These are phyloP conservation scores for Rousettus leschenaultii DNA, from an alignment of 2,113 vertebrate species.

Conservation along the genomic window DNA sequence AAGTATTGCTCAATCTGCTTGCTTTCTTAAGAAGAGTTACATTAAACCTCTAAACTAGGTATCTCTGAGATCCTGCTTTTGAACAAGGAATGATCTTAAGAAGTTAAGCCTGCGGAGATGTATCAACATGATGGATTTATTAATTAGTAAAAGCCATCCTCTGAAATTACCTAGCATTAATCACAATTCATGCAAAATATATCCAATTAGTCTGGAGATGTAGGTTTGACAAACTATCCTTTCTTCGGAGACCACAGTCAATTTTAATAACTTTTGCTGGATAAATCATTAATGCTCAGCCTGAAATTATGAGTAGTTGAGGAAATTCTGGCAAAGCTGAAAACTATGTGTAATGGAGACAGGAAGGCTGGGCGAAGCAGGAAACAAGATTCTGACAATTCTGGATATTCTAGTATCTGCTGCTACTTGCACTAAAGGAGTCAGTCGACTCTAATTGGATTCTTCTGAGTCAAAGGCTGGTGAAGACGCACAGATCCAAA, in stretches of 20 bases:
- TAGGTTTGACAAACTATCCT: slow-evolving; percentile 46
- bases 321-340: slow-evolving; percentile 30
- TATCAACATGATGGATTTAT: slow-evolving; percentile 51
- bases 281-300: slow-evolving; percentile 25
- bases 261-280: slow-evolving; percentile 53
- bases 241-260: slow-evolving; percentile 28
- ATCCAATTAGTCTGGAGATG: slow-evolving; percentile 50
- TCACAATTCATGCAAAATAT: slow-evolving; percentile 57
- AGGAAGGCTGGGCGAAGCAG: background rate
- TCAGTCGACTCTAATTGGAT: background rate
- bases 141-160: slow-evolving; percentile 54
- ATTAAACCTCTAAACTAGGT: background rate
- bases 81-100: background rate
- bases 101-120: background rate
- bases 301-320: background rate
- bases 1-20: slow-evolving; percentile 43
- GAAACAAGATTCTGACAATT: background rate
- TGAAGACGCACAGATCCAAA: background rate
- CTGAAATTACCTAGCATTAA: slow-evolving; percentile 52
- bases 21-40: slow-evolving; percentile 48
- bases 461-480: background rate
- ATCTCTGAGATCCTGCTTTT: background rate
- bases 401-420: slow-evolving; percentile 10
- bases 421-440: background rate
- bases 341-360: background rate